Conservation (phyloP, 2,113 vertebrate genomes). For the Peromyscus californicus region DNA sequence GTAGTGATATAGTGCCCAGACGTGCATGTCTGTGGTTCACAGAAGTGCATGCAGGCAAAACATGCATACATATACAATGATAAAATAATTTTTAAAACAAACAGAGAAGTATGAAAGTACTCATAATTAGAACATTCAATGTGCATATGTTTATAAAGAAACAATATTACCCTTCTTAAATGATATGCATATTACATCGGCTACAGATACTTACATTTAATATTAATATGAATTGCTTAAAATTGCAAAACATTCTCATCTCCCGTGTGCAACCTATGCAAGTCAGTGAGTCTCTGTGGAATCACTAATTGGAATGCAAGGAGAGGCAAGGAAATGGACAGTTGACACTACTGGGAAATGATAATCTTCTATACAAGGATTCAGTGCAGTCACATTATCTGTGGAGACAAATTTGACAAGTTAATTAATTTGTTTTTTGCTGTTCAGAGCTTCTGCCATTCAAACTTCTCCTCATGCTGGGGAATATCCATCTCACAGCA, state of each 20-base stretch:
- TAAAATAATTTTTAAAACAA: not conserved
- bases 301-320: slow-evolving; percentile 65
- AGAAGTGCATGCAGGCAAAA: not conserved
- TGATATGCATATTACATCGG: not conserved
- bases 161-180: not conserved
- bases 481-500: not conserved
- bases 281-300: not conserved
- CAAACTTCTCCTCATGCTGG: slow-evolving; percentile 19
- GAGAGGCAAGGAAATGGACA: slow-evolving; percentile 68
- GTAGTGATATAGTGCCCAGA: not conserved
- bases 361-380: slow-evolving; percentile 66
- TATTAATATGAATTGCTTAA: not conserved
- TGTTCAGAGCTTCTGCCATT: slow-evolving; percentile 61
- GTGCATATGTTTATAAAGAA: not conserved
- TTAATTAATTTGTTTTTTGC: slow-evolving; percentile 77
- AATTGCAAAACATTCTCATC: slow-evolving; percentile 26
- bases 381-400: slow-evolving; percentile 49
- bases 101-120: not conserved
- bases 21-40: not conserved
- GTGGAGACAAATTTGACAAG: slow-evolving; percentile 72
- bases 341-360: slow-evolving; percentile 51
- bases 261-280: not conserved
- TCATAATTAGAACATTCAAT: not conserved
- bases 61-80: no score
- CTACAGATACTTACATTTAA: not conserved